phyloP scores from a whole-genome alignment of 1,140 invertebrate genomes.

The Agrypnia vestita region DNA sequence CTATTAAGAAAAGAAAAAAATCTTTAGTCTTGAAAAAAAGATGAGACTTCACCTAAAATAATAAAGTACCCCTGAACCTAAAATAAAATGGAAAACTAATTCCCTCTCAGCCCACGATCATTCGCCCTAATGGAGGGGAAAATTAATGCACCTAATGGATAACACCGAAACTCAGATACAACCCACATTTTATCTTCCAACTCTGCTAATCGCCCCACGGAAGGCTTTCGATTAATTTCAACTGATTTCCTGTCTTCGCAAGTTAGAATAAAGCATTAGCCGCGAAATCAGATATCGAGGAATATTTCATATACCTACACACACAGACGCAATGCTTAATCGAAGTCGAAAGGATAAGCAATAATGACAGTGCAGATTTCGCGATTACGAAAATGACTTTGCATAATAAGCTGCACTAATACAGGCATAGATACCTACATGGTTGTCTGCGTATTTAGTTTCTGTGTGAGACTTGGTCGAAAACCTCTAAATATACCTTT shows the following conservation, averaged over 20 bases:
- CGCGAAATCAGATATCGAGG: slow-evolving; percentile 5
- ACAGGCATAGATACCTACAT: too few species aligned
- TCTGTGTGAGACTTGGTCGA: too few species aligned
- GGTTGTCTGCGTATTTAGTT: too few species aligned
- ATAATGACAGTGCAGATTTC: too few species aligned
- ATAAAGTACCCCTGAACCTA: background rate
- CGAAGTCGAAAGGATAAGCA: background rate
- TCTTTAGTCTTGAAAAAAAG: too few species aligned
- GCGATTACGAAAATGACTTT: too few species aligned
- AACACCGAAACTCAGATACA: slow-evolving; percentile 1
- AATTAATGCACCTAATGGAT: slow-evolving; percentile 20
- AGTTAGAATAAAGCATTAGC: slow-evolving; percentile 4
- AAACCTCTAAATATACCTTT: too few species aligned
- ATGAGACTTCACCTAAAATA: too few species aligned
- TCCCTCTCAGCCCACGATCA: background rate
- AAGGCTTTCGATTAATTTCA: background rate
- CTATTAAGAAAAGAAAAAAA: too few species aligned
- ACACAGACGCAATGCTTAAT: slow-evolving; percentile 35
- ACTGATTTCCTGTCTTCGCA: background rate
- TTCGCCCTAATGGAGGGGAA: slow-evolving; percentile 34
- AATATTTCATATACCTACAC: slow-evolving; percentile 36
- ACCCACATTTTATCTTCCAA: slow-evolving; percentile 13
- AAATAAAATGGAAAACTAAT: slow-evolving; percentile 17
- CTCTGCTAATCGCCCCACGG: background rate
- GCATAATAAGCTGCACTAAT: too few species aligned